Base-by-base conservation (phyloP, 1,140 invertebrate species). In the Nautilus pompilius region DNA sequence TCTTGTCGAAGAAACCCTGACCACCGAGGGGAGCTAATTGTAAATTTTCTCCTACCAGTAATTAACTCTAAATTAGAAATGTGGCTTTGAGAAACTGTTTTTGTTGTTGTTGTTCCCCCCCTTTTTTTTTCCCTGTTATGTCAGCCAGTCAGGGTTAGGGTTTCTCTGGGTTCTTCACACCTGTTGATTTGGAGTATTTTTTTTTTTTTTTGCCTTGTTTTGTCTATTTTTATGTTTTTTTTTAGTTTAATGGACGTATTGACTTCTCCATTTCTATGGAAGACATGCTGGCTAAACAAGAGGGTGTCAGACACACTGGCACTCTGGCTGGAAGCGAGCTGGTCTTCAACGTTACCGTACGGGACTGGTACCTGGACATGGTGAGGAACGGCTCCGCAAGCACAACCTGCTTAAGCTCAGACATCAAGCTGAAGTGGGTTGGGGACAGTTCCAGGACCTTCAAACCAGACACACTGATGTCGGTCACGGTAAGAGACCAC, bases 381-480 rank as follows among this genome's bases (percentile, higher is more conserved):
- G 85, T 92, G 17, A 88, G 93, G 13, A 77, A 83, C 3, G 95
- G 95, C 0, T 95, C 90, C 83, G 90, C 93, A 0, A 89, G 89
- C 28, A 91, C 94, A 0, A 84, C 93, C 58, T 90, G 98, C 30
- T 96, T 89, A 76, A 93, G 93, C 79, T 93, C 92, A 0, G 90
- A 89, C 4, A 84, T 96, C 10, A 86, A 88, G 60, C 84, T 97
- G 0, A 84, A 88, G 36, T 95, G 96, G 80, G 84, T 98, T 0
- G 95, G 95, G 1, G 92, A 91, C 28, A 89, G 88, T 0, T 91
- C 95, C 3, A 92, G 96, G 82, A 89, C 97, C 13, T 97, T 98
- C 81, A 97, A 97, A 80, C 94, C 95, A 0, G 85, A 90, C 1
- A 95, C 96, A 91, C 91, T 93, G 0, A 90, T 93, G 72, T 89